Base-by-base conservation (phyloP, 2,888 invertebrate genomes). In the Teleogryllus oceanicus region DNA sequence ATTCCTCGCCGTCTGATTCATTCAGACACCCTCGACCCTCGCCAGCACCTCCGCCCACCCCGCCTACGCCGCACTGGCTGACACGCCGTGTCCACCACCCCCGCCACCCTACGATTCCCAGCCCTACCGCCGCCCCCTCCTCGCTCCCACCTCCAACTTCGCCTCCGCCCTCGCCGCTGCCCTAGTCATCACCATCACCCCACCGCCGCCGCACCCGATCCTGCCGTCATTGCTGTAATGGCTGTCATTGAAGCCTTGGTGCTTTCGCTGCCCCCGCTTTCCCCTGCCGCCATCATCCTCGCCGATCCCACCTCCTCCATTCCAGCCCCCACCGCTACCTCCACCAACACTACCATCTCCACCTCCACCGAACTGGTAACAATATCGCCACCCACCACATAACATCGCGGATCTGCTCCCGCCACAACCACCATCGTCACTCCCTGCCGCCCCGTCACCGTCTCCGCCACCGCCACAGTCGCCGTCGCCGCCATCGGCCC, bases 361-460 rank as follows among this genome's bases (percentile, higher is more conserved):
- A 2, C 75, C 50, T 5, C 51, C 37, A 24, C 79, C n/a, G 74
- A 77, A 24, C 62, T n/a, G 3, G 62, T 50, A 11, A 50, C 76
- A 79, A 49, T 77, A 49, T 49, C 49, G 20, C 49, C 18, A 37
- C 24, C 77, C 49, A 5, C 49, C 49, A 76, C 49, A 76, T 76
- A 2, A 16, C 80, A 51, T 74, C 79, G 77, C 49, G 76, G 77
- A 76, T 50, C 37, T 62, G 62, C 62, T 21, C 77, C 74, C 24
- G 51, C 74, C 74, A 8, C 37, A 0, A 5, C 37, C 5, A 8
- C 37, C 4, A 37, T 37, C 37, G 37, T 37, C 8, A 37, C 37
- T 21, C 78, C 78, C 79, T 78, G 74, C 75, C 37, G 77, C 74
- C 77, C 50, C 75, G 37, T 79, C 24, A 49, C 79, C 13, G 74